Evolutionary conservation across 2,888 invertebrate genomes (phyloP).

Genomic region (Lypha dubia): DNA sequence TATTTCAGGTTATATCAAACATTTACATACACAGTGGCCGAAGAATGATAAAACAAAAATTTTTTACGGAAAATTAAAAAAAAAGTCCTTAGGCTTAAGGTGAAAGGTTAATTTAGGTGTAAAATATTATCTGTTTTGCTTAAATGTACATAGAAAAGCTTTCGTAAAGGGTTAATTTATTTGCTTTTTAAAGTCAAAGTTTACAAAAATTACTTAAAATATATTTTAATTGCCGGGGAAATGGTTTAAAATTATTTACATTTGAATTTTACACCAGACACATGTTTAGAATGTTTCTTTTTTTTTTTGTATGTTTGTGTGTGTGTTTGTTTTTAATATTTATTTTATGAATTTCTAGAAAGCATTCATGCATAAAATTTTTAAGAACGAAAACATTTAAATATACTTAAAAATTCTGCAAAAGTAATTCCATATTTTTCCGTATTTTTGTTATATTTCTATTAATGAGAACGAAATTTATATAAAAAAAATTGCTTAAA

Average conservation of each 20-base stretch:
- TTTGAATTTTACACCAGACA: neutral
- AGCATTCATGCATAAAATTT: slow-evolving; percentile 8
- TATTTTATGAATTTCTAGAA: slow-evolving; percentile 5
- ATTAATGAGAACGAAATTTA: too few relatives aligned
- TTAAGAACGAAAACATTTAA: neutral
- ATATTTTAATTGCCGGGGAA: too few relatives aligned
- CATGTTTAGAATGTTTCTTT: neutral
- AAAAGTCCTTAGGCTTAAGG: neutral
- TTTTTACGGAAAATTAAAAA: neutral
- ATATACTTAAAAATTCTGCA: slow-evolving; percentile 1
- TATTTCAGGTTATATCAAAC: neutral
- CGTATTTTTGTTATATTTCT: neutral
- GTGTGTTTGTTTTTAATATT: neutral
- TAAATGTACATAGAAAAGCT: too few relatives aligned
- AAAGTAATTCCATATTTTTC: neutral
- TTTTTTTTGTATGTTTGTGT: neutral
- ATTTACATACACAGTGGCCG: neutral
- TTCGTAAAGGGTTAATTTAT: too few relatives aligned
- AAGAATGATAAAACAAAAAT: neutral
- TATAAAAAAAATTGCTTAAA: too few relatives aligned
- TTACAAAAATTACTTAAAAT: too few relatives aligned
- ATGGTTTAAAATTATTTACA: too few relatives aligned
- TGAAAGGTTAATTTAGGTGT: neutral
- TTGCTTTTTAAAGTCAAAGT: too few relatives aligned
- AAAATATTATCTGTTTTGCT: too few relatives aligned